Base-by-base conservation (phyloP, 2,113 vertebrate species). In the Beaufortia kweichowensis region DNA sequence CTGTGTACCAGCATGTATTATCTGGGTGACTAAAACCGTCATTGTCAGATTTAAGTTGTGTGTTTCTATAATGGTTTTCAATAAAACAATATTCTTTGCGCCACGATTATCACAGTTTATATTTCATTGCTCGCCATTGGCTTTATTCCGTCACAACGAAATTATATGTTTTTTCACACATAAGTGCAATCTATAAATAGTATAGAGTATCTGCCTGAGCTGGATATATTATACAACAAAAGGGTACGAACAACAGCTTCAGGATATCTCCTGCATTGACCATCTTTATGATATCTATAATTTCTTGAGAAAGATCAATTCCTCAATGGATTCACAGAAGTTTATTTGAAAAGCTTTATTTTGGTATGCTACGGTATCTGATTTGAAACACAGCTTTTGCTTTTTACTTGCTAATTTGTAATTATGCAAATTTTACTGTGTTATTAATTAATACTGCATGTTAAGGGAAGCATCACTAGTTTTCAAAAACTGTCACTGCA, bases 171-270 rank as follows among this genome's bases (percentile, higher is more conserved):
- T 78, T 81, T 69, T 46, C 64, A 68, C 78, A 39, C 55, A 77
- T 81, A 83, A 83, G 68, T 80, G 76, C 74, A 78, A 83, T 77
- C 79, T 76, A 77, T 82, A 81, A 75, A 76, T 65, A 75, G 70
- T 76, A 75, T 80, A 15, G 76, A 69, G 74, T 81, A 79, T 79
- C 53, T 76, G 82, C 76, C 82, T 33, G 26, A 10, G 28, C 65
- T 21, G 50, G 67, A 62, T 35, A 35, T 71, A 65, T 83, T 77
- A 78, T 60, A 83, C 43, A 73, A 67, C 24, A 79, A 79, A 79
- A 19, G 28, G 26, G 41, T 43, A 48, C 50, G 23, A 75, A 69
- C 57, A 69, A 33, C 53, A 65, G 71, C 76, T 79, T 31, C 9
- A n/a, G 76, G 78, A 46, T n/a, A 33, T 60, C 41, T 63, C 33